Base-by-base conservation (phyloP, 2,113 vertebrate genomes). In the Lasiurus borealis region DNA sequence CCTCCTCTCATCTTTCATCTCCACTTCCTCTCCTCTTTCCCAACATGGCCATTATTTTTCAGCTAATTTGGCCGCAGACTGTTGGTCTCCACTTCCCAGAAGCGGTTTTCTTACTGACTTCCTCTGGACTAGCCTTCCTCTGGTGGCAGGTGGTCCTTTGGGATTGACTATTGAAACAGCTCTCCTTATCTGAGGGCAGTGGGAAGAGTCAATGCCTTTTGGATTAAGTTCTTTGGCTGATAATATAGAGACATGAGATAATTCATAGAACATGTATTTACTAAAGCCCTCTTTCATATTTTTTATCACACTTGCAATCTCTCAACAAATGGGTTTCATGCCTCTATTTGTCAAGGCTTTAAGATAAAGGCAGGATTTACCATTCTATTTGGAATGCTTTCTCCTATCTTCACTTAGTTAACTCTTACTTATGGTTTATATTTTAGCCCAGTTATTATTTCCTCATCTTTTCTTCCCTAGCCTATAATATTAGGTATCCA, bases 1-100 rank as follows among this genome's bases (percentile, higher is more conserved):
- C 72, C 8, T 23, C 5, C 23, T 92, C 73, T 86, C 48, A n/a
- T 75, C 90, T 97, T 97, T 95, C 62, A 92, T 93, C 94, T 94
- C 69, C 3, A 11, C 48, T 93, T 96, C 80, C 89, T 86, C 29
- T 83, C n/a, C n/a, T 90, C 68, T 90, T 95, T 94, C 85, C 48
- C 57, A 84, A 72, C 5, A 1, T 85, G 34, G 66, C 23, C 50
- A 36, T 94, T 78, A 68, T 82, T 68, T 94, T 93, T 82, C 78
- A 88, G 86, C 85, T 84, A 68, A 62, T 87, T 85, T 85, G 66
- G 72, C 31, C 52, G 88, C 50, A 82, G 84, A 57, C 76, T 84
- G 87, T 88, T 46, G 27, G 91, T 69, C 54, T 62, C 68, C 8
- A 59, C 36, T 88, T 93, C 82, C 57, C 44, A 91, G 64, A 82